Evolutionary conservation across 2,113 vertebrate species (phyloP).

Genomic region (Centropristis striata): DNA sequence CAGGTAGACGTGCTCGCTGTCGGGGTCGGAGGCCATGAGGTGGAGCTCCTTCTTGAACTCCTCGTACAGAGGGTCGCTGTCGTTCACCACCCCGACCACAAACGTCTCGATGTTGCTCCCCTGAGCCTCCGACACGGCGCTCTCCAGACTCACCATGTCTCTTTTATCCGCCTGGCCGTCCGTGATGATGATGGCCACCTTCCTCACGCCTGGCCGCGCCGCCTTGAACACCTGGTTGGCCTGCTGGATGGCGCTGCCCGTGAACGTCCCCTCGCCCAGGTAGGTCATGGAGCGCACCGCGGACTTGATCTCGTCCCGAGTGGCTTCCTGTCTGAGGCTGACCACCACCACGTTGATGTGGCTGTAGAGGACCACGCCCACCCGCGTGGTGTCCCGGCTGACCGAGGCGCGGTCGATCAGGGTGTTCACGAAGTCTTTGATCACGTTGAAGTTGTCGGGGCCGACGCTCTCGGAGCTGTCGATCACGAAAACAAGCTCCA

Average conservation of each 20-base stretch:
- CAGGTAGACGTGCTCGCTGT: conserved; percentile 85
- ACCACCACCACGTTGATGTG: conserved; percentile 84
- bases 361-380: conserved; percentile 91
- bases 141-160: conserved; percentile 82
- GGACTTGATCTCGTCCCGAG: conserved; percentile 83
- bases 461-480: conserved; percentile 94
- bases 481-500: conserved; percentile 92
- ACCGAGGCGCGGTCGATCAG: conserved; percentile 84
- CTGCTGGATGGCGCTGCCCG: conserved; percentile 85
- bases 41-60: conserved; percentile 87
- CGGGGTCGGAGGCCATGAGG: conserved; percentile 88
- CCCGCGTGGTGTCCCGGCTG: conserved; percentile 64
- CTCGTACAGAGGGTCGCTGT: conserved; percentile 81
- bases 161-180: conserved; percentile 88
- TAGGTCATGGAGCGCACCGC: conserved; percentile 88
- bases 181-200: conserved; percentile 89
- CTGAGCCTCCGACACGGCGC: conserved; percentile 79
- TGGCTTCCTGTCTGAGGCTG: conserved; percentile 79
- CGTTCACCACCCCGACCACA: conserved; percentile 89
- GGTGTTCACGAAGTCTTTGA: conserved; percentile 89
- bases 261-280: conserved; percentile 90
- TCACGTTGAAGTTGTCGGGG: conserved; percentile 87
- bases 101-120: conserved; percentile 84
- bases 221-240: conserved; percentile 83
- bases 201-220: conserved; percentile 79